These are phyloP conservation scores for Xiphias gladius DNA, from an alignment of 2,113 vertebrate species.

Conservation along the genomic window DNA sequence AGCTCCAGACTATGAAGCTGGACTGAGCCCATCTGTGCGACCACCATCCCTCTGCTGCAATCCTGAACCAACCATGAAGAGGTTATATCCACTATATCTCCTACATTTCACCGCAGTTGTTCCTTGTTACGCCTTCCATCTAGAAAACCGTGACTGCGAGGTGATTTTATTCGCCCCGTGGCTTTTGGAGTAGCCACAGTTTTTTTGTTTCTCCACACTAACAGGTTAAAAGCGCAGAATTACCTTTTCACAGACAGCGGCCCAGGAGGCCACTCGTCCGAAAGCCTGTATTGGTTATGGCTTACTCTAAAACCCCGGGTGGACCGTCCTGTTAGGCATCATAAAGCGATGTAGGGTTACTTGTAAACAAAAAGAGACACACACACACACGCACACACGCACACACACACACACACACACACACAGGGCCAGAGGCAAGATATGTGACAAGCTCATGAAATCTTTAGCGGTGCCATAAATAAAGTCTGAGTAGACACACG, in stretches of 20 bases:
- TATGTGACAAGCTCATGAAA: conserved; percentile 25
- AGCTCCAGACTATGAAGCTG: conserved; percentile 11
- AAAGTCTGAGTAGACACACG: neutral
- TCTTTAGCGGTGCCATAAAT: conserved; percentile 23
- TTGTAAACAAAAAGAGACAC: conserved; percentile 15
- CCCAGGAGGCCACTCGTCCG: conserved; percentile 66
- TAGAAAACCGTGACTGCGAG: neutral
- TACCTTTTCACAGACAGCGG: conserved; percentile 35
- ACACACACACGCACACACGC: neutral
- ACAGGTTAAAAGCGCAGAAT: conserved; percentile 31
- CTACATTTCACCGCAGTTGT: conserved; percentile 10
- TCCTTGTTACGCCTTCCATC: conserved; percentile 6
- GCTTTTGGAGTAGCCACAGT: neutral
- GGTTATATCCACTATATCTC: conserved; percentile 23
- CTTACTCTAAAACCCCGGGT: conserved; percentile 53
- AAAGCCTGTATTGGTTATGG: conserved; percentile 47
- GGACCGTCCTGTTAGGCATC: conserved; percentile 57
- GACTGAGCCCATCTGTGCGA: neutral
- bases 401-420: conserved; percentile 4
- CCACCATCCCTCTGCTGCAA: conserved; percentile 13
- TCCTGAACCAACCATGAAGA: conserved; percentile 20
- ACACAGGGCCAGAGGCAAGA: neutral
- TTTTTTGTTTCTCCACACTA: conserved; percentile 8
- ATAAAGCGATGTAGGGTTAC: conserved; percentile 68
- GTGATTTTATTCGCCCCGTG: conserved; percentile 24